Percentiles rank a stretch among this genome's conserved stretches.
These are phyloP conservation scores for Conopomorpha cramerella DNA, from an alignment of 1,140 invertebrate species.

Conservation along the genomic window DNA sequence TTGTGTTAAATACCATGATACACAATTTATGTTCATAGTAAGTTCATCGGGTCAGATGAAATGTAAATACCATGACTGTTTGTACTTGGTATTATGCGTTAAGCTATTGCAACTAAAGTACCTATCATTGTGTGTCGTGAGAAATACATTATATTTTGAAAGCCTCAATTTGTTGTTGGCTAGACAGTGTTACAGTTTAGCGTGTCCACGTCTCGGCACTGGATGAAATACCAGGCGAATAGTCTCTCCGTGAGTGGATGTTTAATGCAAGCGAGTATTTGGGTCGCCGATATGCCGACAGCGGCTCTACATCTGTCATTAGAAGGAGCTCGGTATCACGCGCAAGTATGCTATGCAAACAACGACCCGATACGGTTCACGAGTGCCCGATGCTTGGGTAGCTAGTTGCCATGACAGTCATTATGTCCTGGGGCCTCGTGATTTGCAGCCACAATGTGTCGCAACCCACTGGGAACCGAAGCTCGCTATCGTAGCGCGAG, in stretches of 20 bases:
- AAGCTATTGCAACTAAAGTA: no score
- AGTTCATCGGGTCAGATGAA: no score
- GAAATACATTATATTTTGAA: no score
- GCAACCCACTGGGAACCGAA: conserved; percentile 38
- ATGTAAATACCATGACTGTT: no score
- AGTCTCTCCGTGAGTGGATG: conserved; percentile 13
- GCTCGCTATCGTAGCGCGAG: conserved; percentile 24
- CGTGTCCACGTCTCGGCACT: no score
- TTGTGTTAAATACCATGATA: no score
- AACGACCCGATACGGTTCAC: conserved; percentile 27
- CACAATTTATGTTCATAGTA: no score
- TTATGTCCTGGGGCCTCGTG: conserved; percentile 23
- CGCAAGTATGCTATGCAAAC: conserved; percentile 39
- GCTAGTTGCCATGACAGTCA: conserved; percentile 38
- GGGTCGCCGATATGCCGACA: conserved; percentile 21
- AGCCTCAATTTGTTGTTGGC: no score
- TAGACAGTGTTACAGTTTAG: not conserved
- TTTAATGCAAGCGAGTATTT: conserved; percentile 23
- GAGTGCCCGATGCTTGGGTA: conserved; percentile 12
- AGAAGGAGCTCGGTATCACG: conserved; percentile 39
- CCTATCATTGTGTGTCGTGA: no score
- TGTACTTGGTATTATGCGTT: no score
- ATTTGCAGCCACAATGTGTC: conserved; percentile 19
- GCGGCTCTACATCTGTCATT: conserved; percentile 31
- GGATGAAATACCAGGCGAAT: no score